Base-by-base conservation (phyloP, 2,888 invertebrate species). In the Meteorus colon region DNA sequence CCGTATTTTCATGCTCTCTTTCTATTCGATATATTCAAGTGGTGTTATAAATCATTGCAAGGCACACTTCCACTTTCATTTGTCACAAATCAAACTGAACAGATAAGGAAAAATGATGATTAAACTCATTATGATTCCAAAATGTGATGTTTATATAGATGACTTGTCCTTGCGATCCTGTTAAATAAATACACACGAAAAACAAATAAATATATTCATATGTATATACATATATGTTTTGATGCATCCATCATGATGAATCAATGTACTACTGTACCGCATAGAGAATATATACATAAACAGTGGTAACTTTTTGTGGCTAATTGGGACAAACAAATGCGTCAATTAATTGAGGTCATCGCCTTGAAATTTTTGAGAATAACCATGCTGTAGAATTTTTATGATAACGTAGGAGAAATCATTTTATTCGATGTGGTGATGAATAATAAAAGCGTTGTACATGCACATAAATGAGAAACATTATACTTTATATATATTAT, bases 341-440 rank as follows among this genome's bases (percentile, higher is more conserved):
- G 79, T 80, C 73, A 76, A 80, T 79, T 78, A 81, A 81, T 81
- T 81, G 75, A 81, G 81, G 80, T 76, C 79, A 77, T 77, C 78
- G 67, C 77, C 68, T 79, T 66, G 29, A 62, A 8, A 45, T 62
- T 62, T 71, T 71, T 8, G 71, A 71, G 62, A 62, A 24, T 45
- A 71, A 62, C 76, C 45, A 59, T 68, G 71, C 76, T 76, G 80
- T 41, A 12, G 71, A 78, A 72, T 75, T 34, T 14, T 16, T n/a
- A 65, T 34, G 79, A 78, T 59, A 51, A 74, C 78, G 82, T 79
- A 82, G 73, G 79, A 74, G 59, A 70, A 59, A 70, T 70, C 59
- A 70, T 71, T 62, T 71, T 10, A 71, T 62, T 62, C 59, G 29
- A 70, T 55, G 8, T 59, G 29, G 29, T 34, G n/a, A 41, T 8